Evolutionary conservation across 1,140 invertebrate genomes (phyloP).

Genomic region (Drosophila nebulosa): DNA sequence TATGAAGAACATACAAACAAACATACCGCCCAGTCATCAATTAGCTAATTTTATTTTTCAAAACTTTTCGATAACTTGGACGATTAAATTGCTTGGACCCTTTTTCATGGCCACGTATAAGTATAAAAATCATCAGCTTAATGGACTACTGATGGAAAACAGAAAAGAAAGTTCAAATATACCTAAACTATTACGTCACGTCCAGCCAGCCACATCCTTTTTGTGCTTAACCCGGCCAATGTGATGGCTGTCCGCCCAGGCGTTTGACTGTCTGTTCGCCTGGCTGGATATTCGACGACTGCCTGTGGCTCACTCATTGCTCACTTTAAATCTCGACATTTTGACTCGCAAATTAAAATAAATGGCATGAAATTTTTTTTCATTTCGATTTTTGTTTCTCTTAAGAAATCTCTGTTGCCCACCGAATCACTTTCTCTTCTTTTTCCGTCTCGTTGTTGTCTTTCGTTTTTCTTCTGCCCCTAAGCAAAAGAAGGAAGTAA

Average conservation of each 20-base stretch:
- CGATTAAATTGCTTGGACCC: neutral
- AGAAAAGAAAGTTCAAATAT: neutral
- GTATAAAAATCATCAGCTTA: neutral
- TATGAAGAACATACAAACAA: too few species aligned
- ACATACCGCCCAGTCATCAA: neutral
- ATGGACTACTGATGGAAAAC: neutral
- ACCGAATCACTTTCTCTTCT: neutral
- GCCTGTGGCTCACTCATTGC: constrained; percentile 36
- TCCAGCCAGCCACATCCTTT: constrained; percentile 14
- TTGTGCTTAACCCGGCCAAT: neutral
- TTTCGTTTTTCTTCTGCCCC: neutral
- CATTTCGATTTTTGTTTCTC: constrained; percentile 9
- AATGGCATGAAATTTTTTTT: constrained; percentile 63
- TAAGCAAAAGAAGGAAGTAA: neutral
- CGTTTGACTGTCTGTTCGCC: neutral
- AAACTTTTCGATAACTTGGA: neutral
- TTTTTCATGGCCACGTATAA: neutral
- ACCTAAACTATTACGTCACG: constrained; percentile 27
- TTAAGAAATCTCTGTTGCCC: constrained; percentile 10
- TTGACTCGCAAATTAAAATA: constrained; percentile 74
- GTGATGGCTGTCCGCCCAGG: neutral
- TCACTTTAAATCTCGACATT: constrained; percentile 63
- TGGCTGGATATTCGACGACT: neutral
- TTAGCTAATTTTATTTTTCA: neutral
- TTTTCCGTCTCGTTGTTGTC: neutral